Evolutionary conservation across 30 jellyfish, hydroid and myxozoan genomes (phyloP), one percentile per base, ranked within the genome.

Genomic region (Aurelia sp.): DNA sequence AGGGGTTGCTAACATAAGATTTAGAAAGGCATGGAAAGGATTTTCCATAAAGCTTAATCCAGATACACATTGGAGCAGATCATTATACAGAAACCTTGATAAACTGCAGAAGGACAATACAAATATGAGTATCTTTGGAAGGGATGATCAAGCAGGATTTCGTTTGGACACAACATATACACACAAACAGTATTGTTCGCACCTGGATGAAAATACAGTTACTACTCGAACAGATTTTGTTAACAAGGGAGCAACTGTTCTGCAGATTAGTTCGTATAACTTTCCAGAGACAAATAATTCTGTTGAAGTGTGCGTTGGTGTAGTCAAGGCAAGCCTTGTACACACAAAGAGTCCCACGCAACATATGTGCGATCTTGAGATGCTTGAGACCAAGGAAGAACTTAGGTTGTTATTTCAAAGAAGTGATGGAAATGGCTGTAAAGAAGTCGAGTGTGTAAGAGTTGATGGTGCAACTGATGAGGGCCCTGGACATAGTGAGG

Each of bases 381-480:
- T 65, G 44, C 76, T 65, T 65, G 76, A 65, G 76, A 65, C 44
- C 3, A 22, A 65, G 76, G 51, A 65, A 65, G 76, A 65, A 20
- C 51, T 65, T 11, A 65, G 7, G 44, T 57, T 9, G 24, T 19
- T 57, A 57, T 57, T 57, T 57, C 67, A 57, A 57, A 57, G 67
- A 2, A 3, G 24, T 57, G 76, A 65, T 4, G 51, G 20, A 8
- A 65, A 20, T 22, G 51, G 44, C 51, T 20, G 9, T 31, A 65
- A 65, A 65, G 76, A 65, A 20, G 5, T 65, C 9, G 76, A 65
- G 44, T 65, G 76, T 31, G 51, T 65, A 22, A 22, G 51, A 65
- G 76, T 65, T 65, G 76, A 65, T 31, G 76, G 76, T 71, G 82
- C 82, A 18, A 24, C 53, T 35, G 31, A 71, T 15, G 64, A 71